Base-by-base conservation (phyloP, 2,888 invertebrate species). In the Amaurobius ferox region DNA sequence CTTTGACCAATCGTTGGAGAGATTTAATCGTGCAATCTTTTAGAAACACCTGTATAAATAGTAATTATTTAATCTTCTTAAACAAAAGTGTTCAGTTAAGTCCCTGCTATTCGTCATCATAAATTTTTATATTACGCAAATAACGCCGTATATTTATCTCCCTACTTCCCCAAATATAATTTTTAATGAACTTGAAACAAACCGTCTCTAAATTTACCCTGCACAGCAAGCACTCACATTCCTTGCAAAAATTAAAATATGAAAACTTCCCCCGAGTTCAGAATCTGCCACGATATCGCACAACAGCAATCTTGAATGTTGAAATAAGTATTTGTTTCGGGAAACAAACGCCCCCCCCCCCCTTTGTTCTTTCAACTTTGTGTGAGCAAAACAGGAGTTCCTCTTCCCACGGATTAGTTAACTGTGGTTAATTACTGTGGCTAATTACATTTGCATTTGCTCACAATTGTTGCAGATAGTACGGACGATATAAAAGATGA, bases 401-500 rank as follows among this genome's bases (percentile, higher is more conserved):
- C 23, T 11, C 5, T 55, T 55, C 55, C 55, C 55, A 55, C 55
- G 55, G 55, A 55, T 55, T 55, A 55, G 55, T 55, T 55, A 55
- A 55, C 55, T 55, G 55, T 23, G 16, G 19, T 23, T 55, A 55
- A 55, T 55, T 55, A 55, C 23, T 55, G 23, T 23, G 55, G 55
- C 23, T 55, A 55, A 55, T 55, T 55, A 55, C 55, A 55, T 55
- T 55, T 55, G 55, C 55, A 55, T 55, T 55, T 11, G 55, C 23
- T 55, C 55, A 55, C 55, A 55, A 55, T 55, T 55, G 55, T 55
- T 55, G 23, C 23, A 55, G 23, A 55, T 55, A 55, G 3, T 23
- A 23, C 23, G 55, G 55, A 23, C 23, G 55, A 23, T 55, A 55
- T 23, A 55, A 55, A 55, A 55, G 55, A 55, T 55, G 35, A 35